These are phyloP conservation scores for Reticulitermes lucifugus DNA, from an alignment of 2,888 invertebrate species.

Conservation along the genomic window DNA sequence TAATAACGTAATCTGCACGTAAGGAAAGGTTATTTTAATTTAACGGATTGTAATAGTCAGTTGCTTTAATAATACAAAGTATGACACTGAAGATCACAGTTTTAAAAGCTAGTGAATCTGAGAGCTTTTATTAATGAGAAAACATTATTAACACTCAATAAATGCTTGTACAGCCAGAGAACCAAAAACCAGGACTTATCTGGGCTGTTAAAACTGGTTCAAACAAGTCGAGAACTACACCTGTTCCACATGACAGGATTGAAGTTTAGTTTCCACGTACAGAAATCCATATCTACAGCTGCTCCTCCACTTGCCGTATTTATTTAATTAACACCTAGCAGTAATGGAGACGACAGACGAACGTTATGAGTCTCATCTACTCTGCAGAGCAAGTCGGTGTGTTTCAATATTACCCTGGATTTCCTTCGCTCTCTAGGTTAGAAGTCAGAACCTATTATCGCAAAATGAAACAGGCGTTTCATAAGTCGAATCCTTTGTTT, in stretches of 20 bases:
- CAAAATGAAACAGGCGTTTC: constrained; percentile 33
- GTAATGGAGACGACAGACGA: constrained; percentile 18
- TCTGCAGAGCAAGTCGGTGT: background rate
- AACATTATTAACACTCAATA: too few species aligned
- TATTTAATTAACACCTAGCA: constrained; percentile 36
- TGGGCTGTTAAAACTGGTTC: background rate
- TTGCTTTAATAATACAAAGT: too few species aligned
- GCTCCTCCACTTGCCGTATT: constrained; percentile 4
- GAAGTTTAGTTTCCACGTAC: background rate
- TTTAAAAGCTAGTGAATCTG: too few species aligned
- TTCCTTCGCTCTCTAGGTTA: background rate
- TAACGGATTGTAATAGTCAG: too few species aligned
- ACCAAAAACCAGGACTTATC: too few species aligned
- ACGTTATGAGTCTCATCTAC: background rate
- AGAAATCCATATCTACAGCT: background rate
- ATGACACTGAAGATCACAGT: too few species aligned
- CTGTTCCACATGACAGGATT: background rate
- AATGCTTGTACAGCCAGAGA: too few species aligned
- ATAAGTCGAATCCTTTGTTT: constrained; percentile 23
- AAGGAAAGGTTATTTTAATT: too few species aligned
- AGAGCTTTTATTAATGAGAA: too few species aligned
- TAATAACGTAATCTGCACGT: too few species aligned
- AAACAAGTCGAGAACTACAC: background rate
- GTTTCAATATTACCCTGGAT: background rate
- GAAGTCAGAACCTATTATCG: constrained; percentile 26